Base-by-base conservation (phyloP, 1,140 invertebrate genomes). In the Bombyx mori region DNA sequence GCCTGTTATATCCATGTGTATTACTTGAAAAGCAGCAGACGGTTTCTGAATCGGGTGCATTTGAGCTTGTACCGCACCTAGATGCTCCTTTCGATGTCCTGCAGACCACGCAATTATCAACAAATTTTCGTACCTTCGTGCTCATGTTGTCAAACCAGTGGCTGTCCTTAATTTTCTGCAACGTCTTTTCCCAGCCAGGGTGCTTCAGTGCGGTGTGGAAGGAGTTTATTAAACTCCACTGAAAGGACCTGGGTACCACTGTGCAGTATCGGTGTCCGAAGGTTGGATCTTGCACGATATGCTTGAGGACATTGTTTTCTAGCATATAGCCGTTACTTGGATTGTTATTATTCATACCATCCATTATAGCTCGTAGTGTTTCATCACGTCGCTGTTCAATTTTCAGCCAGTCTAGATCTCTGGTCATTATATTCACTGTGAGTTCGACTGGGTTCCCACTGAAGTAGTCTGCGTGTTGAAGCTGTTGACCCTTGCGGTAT, bases 1-100 rank as follows among this genome's bases (percentile, higher is more conserved):
- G 0, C 79, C 70, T 3, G 68, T 68, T 3, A 71, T 65, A 44
- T 75, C 69, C 59, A 75, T 75, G 35, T 70, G 66, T 0, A 75
- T 59, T 0, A 66, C 63, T 48, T 75, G 57, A n/a, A n/a, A n/a
- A n/a, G n/a, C n/a, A n/a, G n/a, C n/a, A n/a, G n/a, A n/a, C n/a
- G n/a, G n/a, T n/a, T n/a, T n/a, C n/a, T n/a, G n/a, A n/a, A n/a
- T n/a, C n/a, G n/a, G n/a, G n/a, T n/a, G n/a, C n/a, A n/a, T n/a
- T n/a, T n/a, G n/a, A 50, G 68, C 72, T n/a, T 67, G 42, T 12
- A 58, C 26, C 18, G 56, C 61, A 52, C 73, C 62, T 7, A 76
- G n/a, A 12, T 64, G 64, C 7, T 50, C 66, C 43, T 75, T 68
- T 7, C 62, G 58, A 9, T 66, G 66, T 10, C 71, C 74, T 1